Evolutionary conservation across 1,140 invertebrate genomes (phyloP), one percentile per base, ranked within the genome.

Genomic region (Cryptotermes secundus): DNA sequence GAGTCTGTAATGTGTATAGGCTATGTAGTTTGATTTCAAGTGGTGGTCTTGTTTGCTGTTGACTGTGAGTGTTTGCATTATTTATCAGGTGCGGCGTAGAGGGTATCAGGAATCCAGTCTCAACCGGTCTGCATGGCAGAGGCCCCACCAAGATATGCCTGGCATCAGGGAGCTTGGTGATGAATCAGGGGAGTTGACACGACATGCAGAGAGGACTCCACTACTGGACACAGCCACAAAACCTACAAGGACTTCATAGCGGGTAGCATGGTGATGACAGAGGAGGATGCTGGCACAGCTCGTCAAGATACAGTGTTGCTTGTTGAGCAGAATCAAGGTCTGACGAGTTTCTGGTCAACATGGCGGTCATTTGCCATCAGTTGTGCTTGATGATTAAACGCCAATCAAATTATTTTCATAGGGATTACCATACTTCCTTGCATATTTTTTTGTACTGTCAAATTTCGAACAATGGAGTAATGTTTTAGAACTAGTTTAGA

Each of bases 131-230:
- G 90, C 88, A 87, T 90, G 89, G 85, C 88, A 88, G 84, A 89
- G 88, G 87, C 88, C 90, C 19, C 87, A 89, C 81, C 90, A 90
- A 86, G 90, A 91, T 84, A 86, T 91, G 84, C 87, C 89, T 26
- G 87, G 89, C 16, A 88, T 91, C 86, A 87, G 90, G 26, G 90
- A 90, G 84, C 86, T 89, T 34, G 86, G 89, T 81, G 90, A 90
- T 85, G 90, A 91, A 85, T 87, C 88, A 84, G 88, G 88, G 24
- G 90, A 90, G 1, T 86, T 90, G 34, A 85, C 90, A 34, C 86
- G 87, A 24, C 90, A 90, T 86, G 89, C 88, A 85, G 88, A 90
- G 49, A 42, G 83, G 79, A 83, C 84, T 90, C 89, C 42, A 90
- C 89, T 45, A 87, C 89, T 86, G 87, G 89, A 85, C 88, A 79